Conservation (phyloP, 2,888 invertebrate genomes). For the Operophtera brumata region DNA sequence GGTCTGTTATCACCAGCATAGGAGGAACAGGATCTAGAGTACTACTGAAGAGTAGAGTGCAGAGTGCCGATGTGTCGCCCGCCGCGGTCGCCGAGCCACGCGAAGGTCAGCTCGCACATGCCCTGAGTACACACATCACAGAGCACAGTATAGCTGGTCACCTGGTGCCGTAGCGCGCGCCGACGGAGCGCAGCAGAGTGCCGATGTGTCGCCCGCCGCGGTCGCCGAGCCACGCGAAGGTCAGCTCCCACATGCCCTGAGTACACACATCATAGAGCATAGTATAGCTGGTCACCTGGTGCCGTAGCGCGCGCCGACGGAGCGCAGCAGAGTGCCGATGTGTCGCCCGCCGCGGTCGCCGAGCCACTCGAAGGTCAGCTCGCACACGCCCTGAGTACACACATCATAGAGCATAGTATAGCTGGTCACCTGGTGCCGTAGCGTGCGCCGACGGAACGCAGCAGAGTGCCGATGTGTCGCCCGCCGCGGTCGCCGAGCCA, state of each 20-base stretch:
- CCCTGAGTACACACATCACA: too few relatives aligned
- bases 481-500: constrained; percentile 36
- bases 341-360: constrained; percentile 30
- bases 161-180: constrained; percentile 26
- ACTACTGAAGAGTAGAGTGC: too few relatives aligned
- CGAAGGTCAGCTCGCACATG: constrained; percentile 55
- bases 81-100: constrained; percentile 37
- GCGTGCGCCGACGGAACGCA: constrained; percentile 19
- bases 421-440: constrained; percentile 20
- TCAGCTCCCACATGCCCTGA: constrained; percentile 56
- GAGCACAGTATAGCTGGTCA: too few relatives aligned
- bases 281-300: constrained; percentile 10
- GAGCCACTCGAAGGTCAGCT: constrained; percentile 51
- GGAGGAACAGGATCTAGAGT: too few relatives aligned
- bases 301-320: constrained; percentile 21
- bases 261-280: neutral
- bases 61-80: constrained; percentile 27
- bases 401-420: too few relatives aligned
- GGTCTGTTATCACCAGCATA: too few relatives aligned
- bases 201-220: constrained; percentile 25
- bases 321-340: constrained; percentile 26
- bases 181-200: constrained; percentile 27
- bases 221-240: constrained; percentile 49
- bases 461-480: constrained; percentile 26
- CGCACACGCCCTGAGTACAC: constrained; percentile 52